Percentiles rank a stretch among this genome's conserved stretches.
phyloP scores from a whole-genome alignment of 1,140 invertebrate species.

The Augochlora pura region DNA sequence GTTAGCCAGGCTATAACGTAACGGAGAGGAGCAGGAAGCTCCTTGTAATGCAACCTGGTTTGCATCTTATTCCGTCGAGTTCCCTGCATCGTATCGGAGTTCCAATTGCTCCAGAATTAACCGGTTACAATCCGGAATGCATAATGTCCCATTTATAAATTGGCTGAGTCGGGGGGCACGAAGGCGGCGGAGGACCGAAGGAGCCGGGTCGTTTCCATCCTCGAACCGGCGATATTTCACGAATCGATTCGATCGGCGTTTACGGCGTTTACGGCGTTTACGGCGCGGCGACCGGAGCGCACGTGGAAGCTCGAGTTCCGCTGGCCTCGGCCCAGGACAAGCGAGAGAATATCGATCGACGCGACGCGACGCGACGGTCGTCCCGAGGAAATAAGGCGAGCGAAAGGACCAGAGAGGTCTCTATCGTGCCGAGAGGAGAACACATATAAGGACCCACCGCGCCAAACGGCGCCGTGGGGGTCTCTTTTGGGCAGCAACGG shows the following conservation, averaged over 20 bases:
- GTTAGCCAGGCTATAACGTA: neutral
- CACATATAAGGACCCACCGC: conserved; percentile 52
- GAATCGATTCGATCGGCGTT: neutral
- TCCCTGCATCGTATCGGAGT: neutral
- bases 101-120: conserved; percentile 3
- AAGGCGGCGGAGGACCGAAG: no score
- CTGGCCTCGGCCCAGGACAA: neutral
- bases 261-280: neutral
- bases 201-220: neutral
- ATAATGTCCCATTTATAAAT: neutral
- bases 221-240: neutral
- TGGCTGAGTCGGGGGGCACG: neutral
- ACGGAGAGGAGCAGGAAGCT: neutral
- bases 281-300: neutral
- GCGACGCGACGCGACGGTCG: neutral
- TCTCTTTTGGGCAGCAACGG: conserved; percentile 60
- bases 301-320: neutral
- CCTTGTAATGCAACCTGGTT: conserved; percentile 4
- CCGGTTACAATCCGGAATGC: neutral
- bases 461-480: conserved; percentile 59
- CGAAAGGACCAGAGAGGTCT: conserved; percentile 45
- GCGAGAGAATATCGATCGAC: conserved; percentile 60
- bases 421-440: conserved; percentile 43
- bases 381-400: conserved; percentile 39
- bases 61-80: neutral